These are phyloP conservation scores for Ctenosaura bakeri DNA, from an alignment of 2,797 vertebrate species.

Conservation along the genomic window DNA sequence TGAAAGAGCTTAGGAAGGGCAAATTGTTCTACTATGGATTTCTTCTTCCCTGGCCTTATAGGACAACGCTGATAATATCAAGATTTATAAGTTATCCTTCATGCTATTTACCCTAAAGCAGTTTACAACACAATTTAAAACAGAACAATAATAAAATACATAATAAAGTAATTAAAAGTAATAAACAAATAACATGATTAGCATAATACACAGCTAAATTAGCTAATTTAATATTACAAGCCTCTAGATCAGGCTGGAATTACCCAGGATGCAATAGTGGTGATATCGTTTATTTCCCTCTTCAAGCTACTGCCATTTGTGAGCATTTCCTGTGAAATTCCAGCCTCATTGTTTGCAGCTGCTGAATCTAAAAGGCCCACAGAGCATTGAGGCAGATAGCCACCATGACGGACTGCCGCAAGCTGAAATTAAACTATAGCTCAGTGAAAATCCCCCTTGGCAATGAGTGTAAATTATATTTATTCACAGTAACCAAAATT, in stretches of 20 bases:
- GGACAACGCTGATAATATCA: not conserved
- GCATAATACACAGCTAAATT: not conserved
- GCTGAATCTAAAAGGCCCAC: conserved; percentile 28
- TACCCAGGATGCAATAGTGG: not conserved
- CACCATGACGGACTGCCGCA: conserved; percentile 32
- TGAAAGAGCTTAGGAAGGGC: not conserved
- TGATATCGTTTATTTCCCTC: not conserved
- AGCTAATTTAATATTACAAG: not conserved
- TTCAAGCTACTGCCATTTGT: conserved; percentile 6
- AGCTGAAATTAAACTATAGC: conserved; percentile 45
- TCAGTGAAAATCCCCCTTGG: conserved; percentile 30
- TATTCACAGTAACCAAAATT: conserved; percentile 62
- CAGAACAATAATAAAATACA: not conserved
- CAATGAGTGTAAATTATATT: conserved; percentile 54
- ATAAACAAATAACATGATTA: not conserved
- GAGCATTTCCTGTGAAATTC: conserved; percentile 15
- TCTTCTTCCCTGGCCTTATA: not conserved
- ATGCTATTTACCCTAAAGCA: not conserved
- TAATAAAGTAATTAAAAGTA: conserved; percentile 6
- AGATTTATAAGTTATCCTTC: not conserved
- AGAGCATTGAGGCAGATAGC: conserved; percentile 44
- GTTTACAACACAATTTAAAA: conserved; percentile 10
- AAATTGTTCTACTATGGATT: not conserved
- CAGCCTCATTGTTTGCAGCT: conserved; percentile 27
- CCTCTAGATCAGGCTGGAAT: not conserved